Base-by-base conservation (phyloP, 2,797 vertebrate genomes). In the Coranthus polyacanthus region DNA sequence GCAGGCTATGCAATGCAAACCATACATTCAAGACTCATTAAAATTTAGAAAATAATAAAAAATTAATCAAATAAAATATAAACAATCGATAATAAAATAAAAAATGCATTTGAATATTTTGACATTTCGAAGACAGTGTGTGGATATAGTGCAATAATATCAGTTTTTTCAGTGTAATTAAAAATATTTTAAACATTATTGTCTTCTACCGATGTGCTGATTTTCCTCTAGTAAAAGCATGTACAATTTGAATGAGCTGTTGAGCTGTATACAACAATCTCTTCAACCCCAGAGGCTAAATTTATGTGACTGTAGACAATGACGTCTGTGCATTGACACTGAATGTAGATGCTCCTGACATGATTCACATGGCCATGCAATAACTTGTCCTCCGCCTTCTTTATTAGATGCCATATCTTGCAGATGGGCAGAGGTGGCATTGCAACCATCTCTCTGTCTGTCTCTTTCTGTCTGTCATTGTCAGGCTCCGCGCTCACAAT, bases 331-430 rank as follows among this genome's bases (percentile, higher is more conserved):
- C 6, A 0, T 43, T 22, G 47, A 54, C 72, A 55, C 46, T 73
- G 41, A 42, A 6, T 56, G 50, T 41, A 36, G 65, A 68, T 37
- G 53, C 67, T 75, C 26, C 72, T 78, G 78, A 81, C 79, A 75
- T 53, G 60, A 79, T 79, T 75, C 77, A 71, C 50, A 49, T 44
- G 18, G 58, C 60, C 60, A 46, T 26, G 58, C 72, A 84, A 76
- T 79, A 82, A 74, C 54, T 64, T 73, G 49, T 0, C 44, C 36
- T 64, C 75, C 39, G 68, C 56, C 61, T 50, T 44, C 51, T 57
- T 83, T 75, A 87, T 88, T 73, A 84, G 58, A 68, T 39, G 50
- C n/a, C 52, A 36, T 81, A 74, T 80, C 75, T 32, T 85, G 47
- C 60, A 62, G 72, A 71, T 64, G 49, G 68, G 57, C 20, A 53